phyloP scores from a whole-genome alignment of 2,113 vertebrate genomes.

The Axis porcinus region DNA sequence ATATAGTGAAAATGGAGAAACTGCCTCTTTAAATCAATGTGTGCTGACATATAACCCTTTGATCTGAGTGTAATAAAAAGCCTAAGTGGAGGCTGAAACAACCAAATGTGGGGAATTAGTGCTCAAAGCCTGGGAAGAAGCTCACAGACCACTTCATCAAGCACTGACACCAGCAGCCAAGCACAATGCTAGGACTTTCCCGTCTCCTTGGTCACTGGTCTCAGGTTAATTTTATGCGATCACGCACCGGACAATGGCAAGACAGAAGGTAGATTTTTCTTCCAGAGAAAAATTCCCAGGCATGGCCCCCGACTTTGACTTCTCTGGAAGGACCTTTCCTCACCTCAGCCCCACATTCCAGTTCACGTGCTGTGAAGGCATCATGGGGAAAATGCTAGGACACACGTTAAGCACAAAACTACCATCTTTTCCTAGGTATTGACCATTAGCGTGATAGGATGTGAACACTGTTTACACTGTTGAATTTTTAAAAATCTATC shows the following conservation, averaged over 20 bases:
- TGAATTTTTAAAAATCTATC: not conserved
- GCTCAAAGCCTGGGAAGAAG: not conserved
- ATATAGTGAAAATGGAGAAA: not conserved
- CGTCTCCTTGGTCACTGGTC: not conserved
- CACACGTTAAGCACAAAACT: not conserved
- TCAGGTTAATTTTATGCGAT: not conserved
- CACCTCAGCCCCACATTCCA: not conserved
- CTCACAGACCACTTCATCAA: constrained; percentile 1
- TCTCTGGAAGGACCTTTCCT: not conserved
- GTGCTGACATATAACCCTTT: not conserved
- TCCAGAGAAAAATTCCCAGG: constrained; percentile 1
- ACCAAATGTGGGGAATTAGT: not conserved
- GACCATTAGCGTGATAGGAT: not conserved
- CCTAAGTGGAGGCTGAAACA: not conserved
- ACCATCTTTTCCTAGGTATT: not conserved
- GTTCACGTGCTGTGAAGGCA: not conserved
- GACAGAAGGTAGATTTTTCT: not conserved
- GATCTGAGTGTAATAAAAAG: constrained; percentile 15
- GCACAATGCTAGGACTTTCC: not conserved
- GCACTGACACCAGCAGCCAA: not conserved
- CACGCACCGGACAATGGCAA: not conserved
- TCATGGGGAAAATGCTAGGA: not conserved
- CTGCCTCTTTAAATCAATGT: not conserved
- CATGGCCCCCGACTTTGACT: not conserved
- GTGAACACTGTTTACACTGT: not conserved